Evolutionary conservation across 2,888 invertebrate genomes (phyloP).

Genomic region (Balanococcus diminutus): DNA sequence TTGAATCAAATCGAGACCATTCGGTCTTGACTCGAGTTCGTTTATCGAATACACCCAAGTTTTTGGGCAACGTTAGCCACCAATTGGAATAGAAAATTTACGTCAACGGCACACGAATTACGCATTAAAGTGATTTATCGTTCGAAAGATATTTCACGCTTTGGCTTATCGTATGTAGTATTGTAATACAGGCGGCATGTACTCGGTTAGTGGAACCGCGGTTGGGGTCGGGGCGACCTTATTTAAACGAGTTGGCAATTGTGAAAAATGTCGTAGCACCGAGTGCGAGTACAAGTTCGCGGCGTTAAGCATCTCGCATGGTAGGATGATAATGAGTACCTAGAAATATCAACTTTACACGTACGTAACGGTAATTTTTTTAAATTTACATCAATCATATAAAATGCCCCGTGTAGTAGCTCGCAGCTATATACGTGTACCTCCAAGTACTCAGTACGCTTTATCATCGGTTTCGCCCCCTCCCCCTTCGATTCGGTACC

Average conservation of each 20-base stretch:
- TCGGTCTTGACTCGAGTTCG: too few relatives aligned
- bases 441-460: not conserved
- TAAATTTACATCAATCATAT: conserved; percentile 24
- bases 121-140: conserved; percentile 24
- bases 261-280: not conserved
- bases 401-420: not conserved
- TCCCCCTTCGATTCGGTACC: not conserved
- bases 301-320: not conserved
- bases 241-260: conserved; percentile 5
- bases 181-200: not conserved
- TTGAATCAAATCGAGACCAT: too few relatives aligned
- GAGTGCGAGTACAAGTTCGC: not conserved
- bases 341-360: not conserved
- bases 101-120: conserved; percentile 17
- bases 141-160: not conserved
- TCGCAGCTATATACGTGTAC: not conserved
- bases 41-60: too few relatives aligned
- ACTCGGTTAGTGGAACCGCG: not conserved
- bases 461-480: not conserved
- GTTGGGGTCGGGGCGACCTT: not conserved
- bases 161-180: not conserved
- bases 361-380: conserved; percentile 12
- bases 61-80: not conserved
- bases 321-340: conserved; percentile 11
- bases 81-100: not conserved